A percentile compares a stretch with the other conserved stretches of the same genome.
Evolutionary conservation across 2,113 vertebrate species (phyloP).

Genomic region (Progne subis): DNA sequence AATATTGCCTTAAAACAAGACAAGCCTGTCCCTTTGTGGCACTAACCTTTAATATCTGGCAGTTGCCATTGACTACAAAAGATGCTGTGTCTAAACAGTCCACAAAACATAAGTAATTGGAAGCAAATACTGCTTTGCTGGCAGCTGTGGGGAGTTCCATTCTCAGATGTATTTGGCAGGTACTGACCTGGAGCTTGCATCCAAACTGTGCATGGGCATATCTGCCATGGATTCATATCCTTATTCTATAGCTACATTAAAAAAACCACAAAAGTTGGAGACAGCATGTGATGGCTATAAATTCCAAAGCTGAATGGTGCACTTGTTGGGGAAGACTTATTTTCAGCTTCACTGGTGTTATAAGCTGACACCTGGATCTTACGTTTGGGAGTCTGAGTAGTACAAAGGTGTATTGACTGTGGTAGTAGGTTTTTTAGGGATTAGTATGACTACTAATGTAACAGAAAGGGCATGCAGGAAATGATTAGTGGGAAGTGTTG

Average conservation of each 20-base stretch:
- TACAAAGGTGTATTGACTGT: background rate
- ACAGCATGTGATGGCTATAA: background rate
- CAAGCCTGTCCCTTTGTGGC: background rate
- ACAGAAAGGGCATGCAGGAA: background rate
- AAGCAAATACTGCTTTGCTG: background rate
- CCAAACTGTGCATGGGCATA: background rate
- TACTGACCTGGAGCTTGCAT: background rate
- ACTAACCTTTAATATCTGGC: background rate
- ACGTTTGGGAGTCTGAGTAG: background rate
- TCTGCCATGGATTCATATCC: background rate
- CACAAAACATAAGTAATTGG: background rate
- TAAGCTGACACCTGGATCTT: background rate
- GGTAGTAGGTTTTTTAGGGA: background rate
- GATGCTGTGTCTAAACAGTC: background rate
- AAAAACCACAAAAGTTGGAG: background rate
- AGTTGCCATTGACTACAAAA: background rate
- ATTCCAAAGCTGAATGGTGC: background rate
- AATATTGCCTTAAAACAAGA: background rate
- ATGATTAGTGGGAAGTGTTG: background rate
- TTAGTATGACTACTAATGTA: background rate
- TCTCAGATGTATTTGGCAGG: background rate
- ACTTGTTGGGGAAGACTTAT: background rate
- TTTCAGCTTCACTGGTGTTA: background rate
- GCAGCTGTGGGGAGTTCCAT: background rate
- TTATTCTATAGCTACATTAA: background rate